A percentile compares a stretch with the other conserved stretches of the same genome.
These are phyloP conservation scores for Agrotis ipsilon DNA, from an alignment of 2,888 invertebrate genomes.

Conservation along the genomic window DNA sequence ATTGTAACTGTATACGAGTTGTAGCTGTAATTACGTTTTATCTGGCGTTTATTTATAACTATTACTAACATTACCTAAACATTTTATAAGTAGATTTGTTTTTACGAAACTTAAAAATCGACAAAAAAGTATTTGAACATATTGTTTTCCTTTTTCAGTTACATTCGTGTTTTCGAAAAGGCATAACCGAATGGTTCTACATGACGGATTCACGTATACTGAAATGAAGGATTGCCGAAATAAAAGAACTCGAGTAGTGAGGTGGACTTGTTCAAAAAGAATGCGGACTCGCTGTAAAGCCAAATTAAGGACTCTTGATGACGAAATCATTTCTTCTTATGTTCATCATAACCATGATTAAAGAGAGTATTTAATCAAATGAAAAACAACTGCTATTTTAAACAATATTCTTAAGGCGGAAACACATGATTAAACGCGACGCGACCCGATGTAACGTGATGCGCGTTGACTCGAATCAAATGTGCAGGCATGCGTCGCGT, in stretches of 20 bases:
- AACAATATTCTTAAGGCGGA: no score
- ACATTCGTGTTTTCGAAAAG: slow-evolving; percentile 54
- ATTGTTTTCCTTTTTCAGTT: slow-evolving; percentile 48
- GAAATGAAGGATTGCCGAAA: slow-evolving; percentile 41
- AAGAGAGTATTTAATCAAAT: not conserved
- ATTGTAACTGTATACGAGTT: no score
- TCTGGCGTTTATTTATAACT: no score
- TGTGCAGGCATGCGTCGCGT: no score
- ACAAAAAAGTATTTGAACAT: not conserved
- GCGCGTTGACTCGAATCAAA: no score
- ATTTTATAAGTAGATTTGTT: no score
- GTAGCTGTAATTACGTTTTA: no score
- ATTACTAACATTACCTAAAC: no score
- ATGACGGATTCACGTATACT: slow-evolving; percentile 52
- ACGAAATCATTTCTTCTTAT: not conserved
- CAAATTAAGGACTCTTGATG: slow-evolving; percentile 43
- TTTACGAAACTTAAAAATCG: no score
- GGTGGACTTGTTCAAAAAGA: slow-evolving; percentile 60
- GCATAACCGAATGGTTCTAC: slow-evolving; percentile 57
- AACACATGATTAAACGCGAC: no score
- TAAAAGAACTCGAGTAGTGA: not conserved
- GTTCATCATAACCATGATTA: not conserved
- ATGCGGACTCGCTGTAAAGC: slow-evolving; percentile 43
- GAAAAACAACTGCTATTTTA: not conserved
- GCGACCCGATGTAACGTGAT: no score